Base-by-base conservation (phyloP, 2,797 vertebrate species). In the Ctenosaura bakeri region DNA sequence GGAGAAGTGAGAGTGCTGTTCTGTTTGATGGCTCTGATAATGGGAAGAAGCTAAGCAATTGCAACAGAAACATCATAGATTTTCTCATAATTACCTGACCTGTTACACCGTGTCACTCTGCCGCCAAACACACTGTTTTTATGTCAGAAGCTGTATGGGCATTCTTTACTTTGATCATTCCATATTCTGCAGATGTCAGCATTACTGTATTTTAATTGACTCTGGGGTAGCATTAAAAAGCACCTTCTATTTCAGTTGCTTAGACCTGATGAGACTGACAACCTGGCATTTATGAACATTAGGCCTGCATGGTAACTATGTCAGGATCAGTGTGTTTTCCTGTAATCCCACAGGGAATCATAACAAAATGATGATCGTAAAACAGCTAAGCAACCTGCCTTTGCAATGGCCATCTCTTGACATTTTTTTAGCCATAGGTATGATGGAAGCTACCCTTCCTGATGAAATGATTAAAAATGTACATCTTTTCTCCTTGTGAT, bases 71-170 rank as follows among this genome's bases (percentile, higher is more conserved):
- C 93, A 97, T 98, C 97, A 97, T 94, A 97, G 95, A 94, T 97
- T 95, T 96, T 91, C 96, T 97, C 97, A 95, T 98, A 97, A 98
- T 98, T 98, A 98, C 96, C 97, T 97, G 97, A 98, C 98, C 97
- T 98, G 97, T 98, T 98, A 97, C 97, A 94, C 95, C 90, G 95
- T 97, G 97, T 97, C 97, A 97, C 92, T 96, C 95, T 92, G 93
- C 96, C 95, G 94, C 97, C 97, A 97, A 97, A 97, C 97, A 97
- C 95, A 88, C 92, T 95, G 96, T 96, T 97, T 96, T 96, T 95
- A 97, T 97, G 97, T 97, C 97, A 96, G 94, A 92, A 92, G 95
- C 96, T 96, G 94, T 96, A 94, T 96, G 96, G 97, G 96, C 96
- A 96, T 96, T 95, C 94, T 95, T 90, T 66, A 90, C 96, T 98